These are phyloP conservation scores for Himalopsyche japonica DNA, from an alignment of 2,888 invertebrate species.

Conservation along the genomic window DNA sequence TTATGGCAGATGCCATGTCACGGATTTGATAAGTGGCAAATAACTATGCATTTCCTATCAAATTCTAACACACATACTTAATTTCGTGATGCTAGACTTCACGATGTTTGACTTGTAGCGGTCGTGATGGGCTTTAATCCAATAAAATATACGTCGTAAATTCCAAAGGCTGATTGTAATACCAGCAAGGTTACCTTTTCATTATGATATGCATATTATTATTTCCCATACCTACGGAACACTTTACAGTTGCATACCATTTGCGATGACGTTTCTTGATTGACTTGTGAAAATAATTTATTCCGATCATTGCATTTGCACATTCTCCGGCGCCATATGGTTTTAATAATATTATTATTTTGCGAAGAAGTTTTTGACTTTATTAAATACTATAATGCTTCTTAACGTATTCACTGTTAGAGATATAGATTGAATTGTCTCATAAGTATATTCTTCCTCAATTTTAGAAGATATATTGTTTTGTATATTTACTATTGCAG, in stretches of 20 bases:
- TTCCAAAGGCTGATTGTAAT: background rate
- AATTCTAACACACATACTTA: background rate
- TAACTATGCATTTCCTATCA: background rate
- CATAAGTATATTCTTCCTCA: too few species aligned
- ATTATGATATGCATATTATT: background rate
- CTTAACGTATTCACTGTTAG: too few species aligned
- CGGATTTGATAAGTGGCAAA: background rate
- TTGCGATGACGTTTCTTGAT: background rate
- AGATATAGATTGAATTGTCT: too few species aligned
- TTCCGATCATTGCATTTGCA: background rate
- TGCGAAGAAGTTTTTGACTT: too few species aligned
- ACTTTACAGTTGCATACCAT: background rate
- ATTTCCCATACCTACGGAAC: background rate
- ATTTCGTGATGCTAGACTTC: background rate
- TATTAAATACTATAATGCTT: background rate
- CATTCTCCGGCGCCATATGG: background rate
- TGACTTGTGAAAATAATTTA: background rate
- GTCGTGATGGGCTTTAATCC: background rate
- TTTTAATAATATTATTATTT: background rate
- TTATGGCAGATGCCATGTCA: background rate
- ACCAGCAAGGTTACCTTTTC: background rate
- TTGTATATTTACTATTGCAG: too few species aligned
- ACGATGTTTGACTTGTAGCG: background rate
- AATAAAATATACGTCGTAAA: conserved; percentile 1
- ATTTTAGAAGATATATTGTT: too few species aligned